Base-by-base conservation (phyloP, 1,140 invertebrate species). In the Magallana angulata region DNA sequence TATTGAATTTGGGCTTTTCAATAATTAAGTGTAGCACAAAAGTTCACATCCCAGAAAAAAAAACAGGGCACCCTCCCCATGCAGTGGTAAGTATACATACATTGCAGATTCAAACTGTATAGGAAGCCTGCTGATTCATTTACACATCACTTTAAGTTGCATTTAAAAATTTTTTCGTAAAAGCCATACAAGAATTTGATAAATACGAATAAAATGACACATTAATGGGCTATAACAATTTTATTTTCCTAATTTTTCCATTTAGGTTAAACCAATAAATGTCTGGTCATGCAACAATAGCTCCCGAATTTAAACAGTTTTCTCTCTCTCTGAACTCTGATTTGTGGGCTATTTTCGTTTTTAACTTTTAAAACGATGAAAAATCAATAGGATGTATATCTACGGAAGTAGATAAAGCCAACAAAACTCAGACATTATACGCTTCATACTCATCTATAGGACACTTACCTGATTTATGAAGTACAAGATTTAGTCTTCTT, bases 1-100 rank as follows among this genome's bases (percentile, higher is more conserved):
- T 71, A 71, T 24, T 71, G 68, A 71, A 71, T 71, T 71, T 71
- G 18, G 68, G 18, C 68, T 30, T 30, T 30, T 71, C 68, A 71
- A 71, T 71, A 71, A 71, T 71, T 71, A 71, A 71, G 68, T 24
- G 18, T 30, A 24, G 68, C 68, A 71, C 68, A 71, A 24, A 24
- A 71, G 68, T 24, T 71, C 68, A 71, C 68, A 24, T 11, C 68
- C 24, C 6, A 71, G 24, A 62, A 24, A 62, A 24, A 24, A 62
- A 24, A 71, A 71, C 36, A 48, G 36, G 3, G 36, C 36, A 71
- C 68, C 68, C 36, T 71, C 68, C 68, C 36, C 68, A 30, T 36
- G 7, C 36, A 48, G 36, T 48, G 36, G 36, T 48, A 48, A 48
- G 36, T 48, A 24, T 24, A 48, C 36, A 48, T 48, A 48, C 36